Evolutionary conservation across 1,140 invertebrate species (phyloP).

Genomic region (Papilio polyxenes): DNA sequence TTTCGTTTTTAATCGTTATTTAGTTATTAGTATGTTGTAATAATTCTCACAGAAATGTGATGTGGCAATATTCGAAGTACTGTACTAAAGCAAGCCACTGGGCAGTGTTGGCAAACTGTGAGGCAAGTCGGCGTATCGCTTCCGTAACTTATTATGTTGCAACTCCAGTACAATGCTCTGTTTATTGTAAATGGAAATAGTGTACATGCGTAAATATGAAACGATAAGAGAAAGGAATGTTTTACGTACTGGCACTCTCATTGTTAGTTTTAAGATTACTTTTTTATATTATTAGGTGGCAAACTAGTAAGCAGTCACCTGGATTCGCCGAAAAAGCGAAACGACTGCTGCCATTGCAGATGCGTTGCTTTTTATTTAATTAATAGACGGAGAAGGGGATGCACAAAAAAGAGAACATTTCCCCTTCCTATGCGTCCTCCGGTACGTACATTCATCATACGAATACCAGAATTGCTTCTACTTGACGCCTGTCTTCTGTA

Average conservation of each 20-base stretch:
- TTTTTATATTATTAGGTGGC: neutral
- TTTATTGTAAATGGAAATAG: slow-evolving; percentile 39
- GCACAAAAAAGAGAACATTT: no score
- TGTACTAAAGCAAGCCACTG: slow-evolving; percentile 32
- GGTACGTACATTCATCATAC: no score
- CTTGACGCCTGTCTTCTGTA: no score
- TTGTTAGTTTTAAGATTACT: neutral
- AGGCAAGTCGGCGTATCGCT: slow-evolving; percentile 45
- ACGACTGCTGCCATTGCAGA: no score
- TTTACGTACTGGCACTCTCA: neutral
- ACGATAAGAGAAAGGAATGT: slow-evolving; percentile 36
- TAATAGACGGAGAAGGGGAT: no score
- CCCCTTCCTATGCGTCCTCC: no score
- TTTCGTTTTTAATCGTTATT: neutral
- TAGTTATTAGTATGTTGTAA: neutral
- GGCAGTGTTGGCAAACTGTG: slow-evolving; percentile 45
- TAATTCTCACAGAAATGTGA: neutral
- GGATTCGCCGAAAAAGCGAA: no score
- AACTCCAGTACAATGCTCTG: slow-evolving; percentile 45
- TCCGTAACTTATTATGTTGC: slow-evolving; percentile 48
- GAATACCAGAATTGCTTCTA: no score
- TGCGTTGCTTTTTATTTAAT: no score
- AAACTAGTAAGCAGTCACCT: no score
- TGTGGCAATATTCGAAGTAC: slow-evolving; percentile 33
- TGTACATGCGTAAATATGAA: slow-evolving; percentile 38